Evolutionary conservation across 2,888 invertebrate species (phyloP), one percentile per base, ranked within the genome.

Genomic region (Andrena trimmerana): DNA sequence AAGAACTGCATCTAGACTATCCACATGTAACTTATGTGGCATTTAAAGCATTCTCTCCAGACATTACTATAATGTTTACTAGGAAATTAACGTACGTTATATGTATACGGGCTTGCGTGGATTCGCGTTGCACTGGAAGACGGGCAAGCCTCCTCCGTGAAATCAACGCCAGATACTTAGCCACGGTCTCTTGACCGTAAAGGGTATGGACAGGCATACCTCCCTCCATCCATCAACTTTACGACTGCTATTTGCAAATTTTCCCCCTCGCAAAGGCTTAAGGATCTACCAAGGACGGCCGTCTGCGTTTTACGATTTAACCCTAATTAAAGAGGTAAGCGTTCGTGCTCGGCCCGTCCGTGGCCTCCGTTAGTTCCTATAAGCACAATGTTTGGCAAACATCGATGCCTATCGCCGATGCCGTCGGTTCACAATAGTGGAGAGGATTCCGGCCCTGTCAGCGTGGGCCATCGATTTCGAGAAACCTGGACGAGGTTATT

Each of bases 241-340:
- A 93, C 90, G 86, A 90, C 91, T 76, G 79, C 86, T 86, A 85
- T 90, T 93, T 90, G 92, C 92, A 92, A 92, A 92, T 90, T 88
- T 77, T 88, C 83, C 87, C 89, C 86, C 89, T 88, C 81, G 89
- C 91, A 92, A 92, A 92, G 92, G 91, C 91, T 92, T 91, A 84
- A 81, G 81, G 68, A 78, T 78, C 71, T 75, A 68, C 78, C 90
- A 90, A 91, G 90, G 89, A 54, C 83, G 81, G 79, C 83, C 87
- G 86, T 81, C 88, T 84, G 82, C 82, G 86, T 90, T 92, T 92
- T 91, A 92, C 86, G 92, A 91, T 93, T 92, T 93, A 92, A 93
- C 92, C 92, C 93, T 91, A 92, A 93, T 93, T 92, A 91, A 92
- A 92, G 91, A 93, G 92, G 91, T 91, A 92, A 87, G 50, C 81